Evolutionary conservation across 1,140 invertebrate species (phyloP), one percentile per base, ranked within the genome.

Genomic region (Drosophila bocqueti): DNA sequence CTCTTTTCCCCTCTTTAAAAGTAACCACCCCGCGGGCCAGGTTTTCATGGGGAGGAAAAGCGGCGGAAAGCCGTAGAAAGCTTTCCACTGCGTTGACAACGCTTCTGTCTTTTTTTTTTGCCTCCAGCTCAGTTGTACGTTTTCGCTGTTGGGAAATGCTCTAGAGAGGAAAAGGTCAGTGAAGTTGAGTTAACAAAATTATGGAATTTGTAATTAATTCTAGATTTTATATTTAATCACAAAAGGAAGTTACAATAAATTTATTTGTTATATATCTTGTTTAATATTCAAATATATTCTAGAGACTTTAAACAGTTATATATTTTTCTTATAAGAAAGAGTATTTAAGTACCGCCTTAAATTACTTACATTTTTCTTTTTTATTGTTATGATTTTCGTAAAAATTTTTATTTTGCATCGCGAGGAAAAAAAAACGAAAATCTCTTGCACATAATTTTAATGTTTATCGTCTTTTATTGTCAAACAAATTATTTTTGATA

Each of bases 401-500:
- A 24, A 42, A 21, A 36, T 66, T 67, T 61, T 16, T 55, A 43
- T 77, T 71, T 46, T 21, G 15, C 29, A 15, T 45, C 3, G 15
- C 47, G 16, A 72, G 18, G 9, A 38, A 38, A 57, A 36, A 58
- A 74, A 57, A 59, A 34, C 21, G 43, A 63, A 85, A 85, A 86
- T 86, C 74, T 84, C 81, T 82, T 71, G 75, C 67, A 90, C 85
- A 92, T 92, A 90, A 92, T 92, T 92, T 90, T 92, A 90, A 92
- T 91, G 90, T 92, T 91, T 92, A 92, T 92, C 90, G 83, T 92
- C 90, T 91, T 92, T 91, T 91, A 92, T 92, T 92, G 90, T 92
- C 90, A 91, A 92, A 90, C 90, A 92, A 92, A 92, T 92, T 92
- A 92, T 92, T 92, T 92, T 92, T 90, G 80, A 91, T 91, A 91